Conservation (phyloP, 1,140 invertebrate genomes). For the Drosophila mauritiana region DNA sequence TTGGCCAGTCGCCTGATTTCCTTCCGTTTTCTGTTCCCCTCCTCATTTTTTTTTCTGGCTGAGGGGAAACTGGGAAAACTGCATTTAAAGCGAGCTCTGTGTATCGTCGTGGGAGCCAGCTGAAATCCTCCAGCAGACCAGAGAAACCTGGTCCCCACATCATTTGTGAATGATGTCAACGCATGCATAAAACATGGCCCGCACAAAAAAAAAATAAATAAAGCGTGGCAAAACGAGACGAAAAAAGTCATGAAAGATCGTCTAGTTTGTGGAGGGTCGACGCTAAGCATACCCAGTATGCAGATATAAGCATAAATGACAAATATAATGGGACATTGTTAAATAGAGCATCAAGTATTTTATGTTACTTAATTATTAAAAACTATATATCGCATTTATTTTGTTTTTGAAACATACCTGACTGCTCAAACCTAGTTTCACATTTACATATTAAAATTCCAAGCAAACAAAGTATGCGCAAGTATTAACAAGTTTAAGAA, state of each 20-base stretch:
- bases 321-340: no score
- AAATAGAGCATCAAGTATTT: no score
- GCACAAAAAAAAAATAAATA: constrained; percentile 16
- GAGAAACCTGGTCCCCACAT: constrained; percentile 49
- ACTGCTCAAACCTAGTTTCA: background rate
- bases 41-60: background rate
- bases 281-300: background rate
- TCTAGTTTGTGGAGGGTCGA: background rate
- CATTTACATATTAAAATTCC: background rate
- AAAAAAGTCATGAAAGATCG: background rate
- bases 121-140: background rate
- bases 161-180: constrained; percentile 82
- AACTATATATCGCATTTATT: no score
- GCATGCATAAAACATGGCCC: constrained; percentile 75
- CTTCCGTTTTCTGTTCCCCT: background rate
- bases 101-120: constrained; percentile 1
- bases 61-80: constrained; percentile 11
- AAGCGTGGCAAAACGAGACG: constrained; percentile 14
- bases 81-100: constrained; percentile 26
- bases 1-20: constrained; percentile 6
- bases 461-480: background rate
- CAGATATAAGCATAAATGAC: background rate
- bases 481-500: background rate
- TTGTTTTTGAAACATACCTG: no score
- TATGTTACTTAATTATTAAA: no score